Conservation (phyloP, 2,113 vertebrate species). For the Bambusicola thoracicus region DNA sequence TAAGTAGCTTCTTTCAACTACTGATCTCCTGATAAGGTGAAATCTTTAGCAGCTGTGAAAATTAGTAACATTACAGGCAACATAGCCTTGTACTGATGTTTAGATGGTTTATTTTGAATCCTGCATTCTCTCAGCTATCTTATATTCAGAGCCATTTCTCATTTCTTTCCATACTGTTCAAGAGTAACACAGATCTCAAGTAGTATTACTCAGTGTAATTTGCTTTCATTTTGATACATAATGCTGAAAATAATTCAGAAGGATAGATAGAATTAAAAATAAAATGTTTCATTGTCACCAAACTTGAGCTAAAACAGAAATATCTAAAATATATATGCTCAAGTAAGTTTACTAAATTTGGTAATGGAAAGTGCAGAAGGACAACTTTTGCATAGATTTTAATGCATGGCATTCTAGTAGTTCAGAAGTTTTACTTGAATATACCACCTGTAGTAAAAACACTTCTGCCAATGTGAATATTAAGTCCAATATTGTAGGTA, state of each 20-base stretch:
- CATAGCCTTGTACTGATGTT: neutral
- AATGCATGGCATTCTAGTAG: neutral
- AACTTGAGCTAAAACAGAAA: neutral
- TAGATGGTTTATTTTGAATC: neutral
- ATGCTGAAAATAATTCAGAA: neutral
- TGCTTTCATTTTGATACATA: neutral
- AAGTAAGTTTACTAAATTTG: neutral
- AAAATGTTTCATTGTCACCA: neutral
- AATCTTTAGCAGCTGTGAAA: neutral
- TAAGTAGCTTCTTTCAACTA: neutral
- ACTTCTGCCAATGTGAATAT: neutral
- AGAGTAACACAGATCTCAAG: neutral
- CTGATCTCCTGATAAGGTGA: neutral
- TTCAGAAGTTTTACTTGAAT: neutral
- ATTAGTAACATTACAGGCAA: neutral
- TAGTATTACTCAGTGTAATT: neutral
- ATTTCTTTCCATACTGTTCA: neutral
- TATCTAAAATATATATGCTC: neutral
- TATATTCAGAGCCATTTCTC: neutral
- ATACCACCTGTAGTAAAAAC: neutral
- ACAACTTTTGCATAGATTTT: neutral
- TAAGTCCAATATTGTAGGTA: neutral
- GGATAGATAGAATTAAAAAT: neutral
- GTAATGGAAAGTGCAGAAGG: neutral
- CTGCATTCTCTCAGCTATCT: neutral